Evolutionary conservation across 2,888 invertebrate genomes (phyloP).

Genomic region (Gymnocheta viridis): DNA sequence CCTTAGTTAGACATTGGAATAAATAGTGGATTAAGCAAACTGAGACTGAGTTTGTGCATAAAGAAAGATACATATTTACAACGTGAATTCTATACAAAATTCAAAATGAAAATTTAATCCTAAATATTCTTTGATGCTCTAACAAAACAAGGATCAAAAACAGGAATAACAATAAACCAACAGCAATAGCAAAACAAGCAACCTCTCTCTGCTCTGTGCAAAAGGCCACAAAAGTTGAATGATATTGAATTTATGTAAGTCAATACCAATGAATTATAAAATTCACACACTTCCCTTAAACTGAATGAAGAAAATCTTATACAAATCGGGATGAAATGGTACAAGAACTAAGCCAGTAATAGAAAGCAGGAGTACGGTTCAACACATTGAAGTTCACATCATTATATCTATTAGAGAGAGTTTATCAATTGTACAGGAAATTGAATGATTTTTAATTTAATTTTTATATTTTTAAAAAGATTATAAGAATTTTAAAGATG

Average conservation of each 20-base stretch:
- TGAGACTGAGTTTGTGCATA: not conserved
- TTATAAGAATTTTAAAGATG: no score
- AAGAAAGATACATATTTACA: not conserved
- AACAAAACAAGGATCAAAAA: not conserved
- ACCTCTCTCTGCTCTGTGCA: not conserved
- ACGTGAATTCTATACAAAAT: slow-evolving; percentile 9
- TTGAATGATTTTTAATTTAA: no score
- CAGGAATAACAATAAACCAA: slow-evolving; percentile 1
- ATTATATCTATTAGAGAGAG: no score
- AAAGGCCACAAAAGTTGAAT: slow-evolving; percentile 27
- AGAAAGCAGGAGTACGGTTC: not conserved
- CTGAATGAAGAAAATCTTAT: not conserved
- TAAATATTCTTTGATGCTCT: slow-evolving; percentile 5
- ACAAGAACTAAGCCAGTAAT: not conserved
- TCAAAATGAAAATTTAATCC: slow-evolving; percentile 28
- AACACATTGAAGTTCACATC: not conserved
- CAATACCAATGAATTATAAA: not conserved
- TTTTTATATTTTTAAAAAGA: no score
- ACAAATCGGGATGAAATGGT: not conserved
- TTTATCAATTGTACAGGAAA: no score
- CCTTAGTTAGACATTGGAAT: not conserved
- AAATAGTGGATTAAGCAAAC: not conserved
- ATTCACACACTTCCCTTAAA: not conserved
- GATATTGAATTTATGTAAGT: not conserved
- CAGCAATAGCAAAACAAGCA: not conserved